Base-by-base conservation (phyloP, 2,888 invertebrate genomes). In the Thereva unica region DNA sequence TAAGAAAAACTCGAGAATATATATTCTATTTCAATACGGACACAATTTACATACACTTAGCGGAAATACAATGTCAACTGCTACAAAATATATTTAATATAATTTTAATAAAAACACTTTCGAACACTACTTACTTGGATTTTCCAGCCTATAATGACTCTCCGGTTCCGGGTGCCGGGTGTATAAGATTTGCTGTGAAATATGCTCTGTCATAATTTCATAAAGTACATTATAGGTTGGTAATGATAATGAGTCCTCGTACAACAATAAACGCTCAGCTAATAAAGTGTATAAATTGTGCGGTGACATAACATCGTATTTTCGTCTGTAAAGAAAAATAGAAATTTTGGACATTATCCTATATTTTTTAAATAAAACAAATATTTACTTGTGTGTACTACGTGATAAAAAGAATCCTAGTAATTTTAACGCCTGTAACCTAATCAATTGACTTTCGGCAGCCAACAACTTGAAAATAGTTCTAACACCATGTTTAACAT, bases 231-330 rank as follows among this genome's bases (percentile, higher is more conserved):
- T 98, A 86, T 99, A 99, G 1, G 95, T 97, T 56, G 97, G 92
- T 82, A 98, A 84, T 59, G 96, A 90, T 66, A 99, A 85, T 7
- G 90, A 91, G 77, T 93, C 93, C 77, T 95, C 93, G 78, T 94
- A 92, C 66, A 94, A 83, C 74, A 95, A 84, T 74, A 99, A 86
- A 71, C 97, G 87, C 78, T 97, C 97, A 42, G 97, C 94, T 74
- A 99, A 85, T 76, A 99, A 83, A 37, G 97, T 97, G 84, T 98
- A 98, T 77, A 99, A 85, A 85, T 99, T 99, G 83, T 96, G 93
- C 1, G 97, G 96, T 72, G 94, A 94, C 96, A 99, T 97, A 64
- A 97, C 95, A 83, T 99, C 99, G 83, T 97, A 97, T 83, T 99
- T 99, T 75, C 99, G 87, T 83, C 95, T 96, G 65, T 41, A 64